Conservation (phyloP, 2,888 invertebrate genomes). For the Galeopsomyia nigrocyanea region DNA sequence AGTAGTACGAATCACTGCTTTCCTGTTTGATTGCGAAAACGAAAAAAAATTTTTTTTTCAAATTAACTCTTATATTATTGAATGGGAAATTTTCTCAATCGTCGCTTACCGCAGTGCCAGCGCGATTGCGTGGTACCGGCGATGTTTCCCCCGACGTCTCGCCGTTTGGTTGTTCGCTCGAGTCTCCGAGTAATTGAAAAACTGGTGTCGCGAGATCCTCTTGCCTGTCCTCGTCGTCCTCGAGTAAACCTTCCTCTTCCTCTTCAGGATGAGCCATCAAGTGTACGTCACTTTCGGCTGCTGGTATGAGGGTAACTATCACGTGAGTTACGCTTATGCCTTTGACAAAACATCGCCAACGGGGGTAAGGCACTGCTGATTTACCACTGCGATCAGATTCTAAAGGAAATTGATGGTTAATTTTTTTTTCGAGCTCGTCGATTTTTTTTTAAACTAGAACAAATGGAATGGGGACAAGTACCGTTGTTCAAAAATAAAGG, state of each 20-base stretch:
- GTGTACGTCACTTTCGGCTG: slow-evolving; percentile 71
- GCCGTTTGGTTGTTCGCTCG: slow-evolving; percentile 14
- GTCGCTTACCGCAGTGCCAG: slow-evolving; percentile 19
- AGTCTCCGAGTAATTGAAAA: slow-evolving; percentile 20
- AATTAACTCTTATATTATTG: too few species aligned
- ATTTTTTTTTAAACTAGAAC: neutral
- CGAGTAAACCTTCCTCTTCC: slow-evolving; percentile 32
- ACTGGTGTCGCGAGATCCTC: slow-evolving; percentile 32
- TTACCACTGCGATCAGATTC: slow-evolving; percentile 11
- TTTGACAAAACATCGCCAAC: slow-evolving; percentile 80
- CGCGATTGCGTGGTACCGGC: slow-evolving; percentile 24
- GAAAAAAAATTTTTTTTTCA: neutral
- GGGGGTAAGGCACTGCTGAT: slow-evolving; percentile 55
- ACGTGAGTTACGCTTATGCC: slow-evolving; percentile 75
- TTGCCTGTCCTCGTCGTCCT: neutral
- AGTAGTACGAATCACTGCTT: slow-evolving; percentile 50
- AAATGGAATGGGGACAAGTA: slow-evolving; percentile 9
- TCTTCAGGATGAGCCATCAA: slow-evolving; percentile 51
- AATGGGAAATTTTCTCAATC: too few species aligned
- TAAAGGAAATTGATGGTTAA: slow-evolving; percentile 3
- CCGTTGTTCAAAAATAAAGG: slow-evolving; percentile 55
- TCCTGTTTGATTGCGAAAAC: slow-evolving; percentile 21
- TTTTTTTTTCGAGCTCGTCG: neutral
- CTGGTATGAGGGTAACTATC: slow-evolving; percentile 77
- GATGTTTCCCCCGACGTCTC: slow-evolving; percentile 32